Percentiles rank a stretch among this genome's conserved stretches.
Conservation (phyloP, 1,140 invertebrate species). For the Eumeta japonica region DNA sequence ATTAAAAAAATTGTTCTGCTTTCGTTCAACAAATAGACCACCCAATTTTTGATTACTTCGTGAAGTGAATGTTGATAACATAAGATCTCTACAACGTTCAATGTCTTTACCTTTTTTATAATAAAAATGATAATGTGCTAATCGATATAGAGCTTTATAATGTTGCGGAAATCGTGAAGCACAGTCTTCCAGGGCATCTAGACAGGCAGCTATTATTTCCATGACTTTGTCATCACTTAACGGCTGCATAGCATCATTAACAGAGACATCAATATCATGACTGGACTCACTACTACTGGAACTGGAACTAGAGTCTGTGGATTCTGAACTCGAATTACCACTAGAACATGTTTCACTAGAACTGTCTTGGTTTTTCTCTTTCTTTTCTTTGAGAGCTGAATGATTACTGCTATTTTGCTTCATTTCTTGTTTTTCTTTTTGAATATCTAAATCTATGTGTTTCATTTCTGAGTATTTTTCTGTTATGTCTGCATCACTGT, state of each 20-base stretch:
- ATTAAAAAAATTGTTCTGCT: constrained; percentile 86
- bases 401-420: background rate
- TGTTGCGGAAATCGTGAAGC: constrained; percentile 83
- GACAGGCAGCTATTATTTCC: constrained; percentile 59
- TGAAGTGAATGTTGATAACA: constrained; percentile 68
- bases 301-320: constrained; percentile 46
- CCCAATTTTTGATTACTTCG: constrained; percentile 64
- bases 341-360: constrained; percentile 17
- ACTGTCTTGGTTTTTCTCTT: constrained; percentile 30
- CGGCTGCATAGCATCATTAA: constrained; percentile 4
- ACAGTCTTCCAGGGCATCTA: constrained; percentile 81
- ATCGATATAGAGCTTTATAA: constrained; percentile 88
- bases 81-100: constrained; percentile 68
- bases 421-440: background rate
- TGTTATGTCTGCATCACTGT: constrained; percentile 3
- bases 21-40: constrained; percentile 84
- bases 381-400: constrained; percentile 12
- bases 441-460: background rate
- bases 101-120: constrained; percentile 69
- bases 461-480: constrained; percentile 5
- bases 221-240: constrained; percentile 30
- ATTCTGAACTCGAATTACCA: constrained; percentile 36
- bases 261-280: constrained; percentile 37
- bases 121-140: constrained; percentile 81
- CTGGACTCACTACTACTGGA: constrained; percentile 43